phyloP scores from a whole-genome alignment of 2,113 vertebrate species.

The Grus americana region DNA sequence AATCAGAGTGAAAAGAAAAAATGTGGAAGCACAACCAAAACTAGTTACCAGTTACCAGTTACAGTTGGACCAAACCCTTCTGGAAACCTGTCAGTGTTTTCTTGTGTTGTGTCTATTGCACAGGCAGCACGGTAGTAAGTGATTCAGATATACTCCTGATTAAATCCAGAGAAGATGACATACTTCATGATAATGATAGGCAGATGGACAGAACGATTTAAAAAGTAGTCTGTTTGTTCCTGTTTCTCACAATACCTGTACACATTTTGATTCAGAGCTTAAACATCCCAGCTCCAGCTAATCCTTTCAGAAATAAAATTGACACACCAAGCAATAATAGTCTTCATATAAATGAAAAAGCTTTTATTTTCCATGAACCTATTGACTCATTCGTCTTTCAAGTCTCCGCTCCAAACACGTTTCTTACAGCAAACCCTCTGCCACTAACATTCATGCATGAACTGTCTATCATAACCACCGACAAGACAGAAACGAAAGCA shows the following conservation, averaged over 20 bases:
- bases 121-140: neutral
- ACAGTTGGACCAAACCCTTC: neutral
- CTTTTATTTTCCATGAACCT: neutral
- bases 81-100: neutral
- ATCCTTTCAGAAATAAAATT: constrained; percentile 9
- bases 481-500: neutral
- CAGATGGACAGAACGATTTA: neutral
- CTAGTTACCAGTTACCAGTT: neutral
- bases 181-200: neutral
- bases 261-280: neutral
- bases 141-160: neutral
- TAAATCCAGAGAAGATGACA: neutral
- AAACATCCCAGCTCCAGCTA: neutral
- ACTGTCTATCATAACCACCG: neutral
- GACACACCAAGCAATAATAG: neutral
- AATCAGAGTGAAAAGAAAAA: neutral
- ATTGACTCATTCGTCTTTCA: neutral
- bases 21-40: neutral
- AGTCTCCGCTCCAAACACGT: accelerated
- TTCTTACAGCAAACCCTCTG: neutral
- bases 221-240: neutral
- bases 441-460: neutral
- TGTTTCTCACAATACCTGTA: neutral
- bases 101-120: neutral
- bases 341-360: neutral